phyloP scores from a whole-genome alignment of 2,113 vertebrate species.

The Gadus macrocephalus region DNA sequence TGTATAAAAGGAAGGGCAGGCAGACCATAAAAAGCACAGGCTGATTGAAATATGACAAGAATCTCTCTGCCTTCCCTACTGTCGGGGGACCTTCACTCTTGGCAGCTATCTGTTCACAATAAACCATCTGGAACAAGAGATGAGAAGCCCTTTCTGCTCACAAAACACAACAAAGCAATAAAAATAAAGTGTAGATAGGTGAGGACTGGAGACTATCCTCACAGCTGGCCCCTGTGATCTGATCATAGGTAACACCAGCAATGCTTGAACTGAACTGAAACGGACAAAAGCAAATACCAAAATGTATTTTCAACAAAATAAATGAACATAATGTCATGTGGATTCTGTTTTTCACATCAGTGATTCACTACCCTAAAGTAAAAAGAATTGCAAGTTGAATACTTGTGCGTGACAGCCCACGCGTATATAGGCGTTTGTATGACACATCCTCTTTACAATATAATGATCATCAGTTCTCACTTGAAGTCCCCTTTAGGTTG shows the following conservation, averaged over 20 bases:
- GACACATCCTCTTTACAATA: too few relatives aligned
- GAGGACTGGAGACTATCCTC: conserved; percentile 3
- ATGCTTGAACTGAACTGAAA: neutral
- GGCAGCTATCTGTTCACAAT: conserved; percentile 35
- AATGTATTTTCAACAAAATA: too few relatives aligned
- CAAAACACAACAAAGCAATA: neutral
- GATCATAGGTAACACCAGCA: neutral
- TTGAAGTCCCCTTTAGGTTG: too few relatives aligned
- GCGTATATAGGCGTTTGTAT: too few relatives aligned
- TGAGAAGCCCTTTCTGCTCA: conserved; percentile 1
- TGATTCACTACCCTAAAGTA: too few relatives aligned
- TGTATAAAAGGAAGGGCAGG: conserved; percentile 25
- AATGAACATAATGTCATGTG: too few relatives aligned
- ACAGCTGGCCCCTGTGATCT: neutral
- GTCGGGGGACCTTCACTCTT: conserved; percentile 31
- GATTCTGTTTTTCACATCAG: too few relatives aligned
- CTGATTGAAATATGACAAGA: conserved; percentile 49
- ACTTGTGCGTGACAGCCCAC: too few relatives aligned
- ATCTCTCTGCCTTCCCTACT: conserved; percentile 24
- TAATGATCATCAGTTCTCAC: too few relatives aligned
- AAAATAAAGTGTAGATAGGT: neutral
- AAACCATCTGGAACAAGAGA: conserved; percentile 35
- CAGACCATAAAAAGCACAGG: conserved; percentile 32
- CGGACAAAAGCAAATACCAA: neutral
- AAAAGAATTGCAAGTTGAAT: too few relatives aligned